These are phyloP conservation scores for Benitochromis conjunctus DNA, from an alignment of 2,113 vertebrate species.

Conservation along the genomic window DNA sequence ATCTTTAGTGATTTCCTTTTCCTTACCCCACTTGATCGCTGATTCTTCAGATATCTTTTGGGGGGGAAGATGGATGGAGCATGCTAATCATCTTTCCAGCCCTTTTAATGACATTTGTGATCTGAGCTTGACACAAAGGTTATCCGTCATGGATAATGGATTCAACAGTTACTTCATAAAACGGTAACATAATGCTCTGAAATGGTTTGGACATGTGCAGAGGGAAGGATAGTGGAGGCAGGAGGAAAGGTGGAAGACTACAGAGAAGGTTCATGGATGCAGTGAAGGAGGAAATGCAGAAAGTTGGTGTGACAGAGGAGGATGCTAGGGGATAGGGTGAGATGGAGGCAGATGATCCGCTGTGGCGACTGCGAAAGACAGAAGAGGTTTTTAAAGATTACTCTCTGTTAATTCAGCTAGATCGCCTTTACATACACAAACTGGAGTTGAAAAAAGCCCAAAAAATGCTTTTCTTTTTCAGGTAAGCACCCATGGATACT, in stretches of 20 bases:
- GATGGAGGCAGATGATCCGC: not conserved
- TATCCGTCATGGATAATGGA: not conserved
- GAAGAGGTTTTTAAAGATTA: not conserved
- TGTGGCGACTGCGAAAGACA: not conserved
- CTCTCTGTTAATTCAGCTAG: not conserved
- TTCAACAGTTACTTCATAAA: not conserved
- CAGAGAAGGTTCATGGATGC: not conserved
- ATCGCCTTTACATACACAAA: not conserved
- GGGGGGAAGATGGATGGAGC: not conserved
- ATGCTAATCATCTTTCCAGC: not conserved
- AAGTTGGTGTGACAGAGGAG: not conserved
- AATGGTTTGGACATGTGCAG: not conserved
- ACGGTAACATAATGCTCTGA: not conserved
- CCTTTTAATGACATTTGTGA: not conserved
- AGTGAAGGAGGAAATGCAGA: not conserved
- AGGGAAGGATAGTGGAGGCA: not conserved
- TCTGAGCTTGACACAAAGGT: not conserved
- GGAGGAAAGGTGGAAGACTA: not conserved
- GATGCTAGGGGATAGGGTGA: not conserved
- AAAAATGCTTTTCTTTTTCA: conserved; percentile 36
- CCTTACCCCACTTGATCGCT: not conserved
- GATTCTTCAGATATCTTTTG: not conserved
- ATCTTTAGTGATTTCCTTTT: not conserved
- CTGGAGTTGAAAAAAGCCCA: not conserved
- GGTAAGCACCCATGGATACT: conserved; percentile 98